A percentile compares a stretch with the other conserved stretches of the same genome.
These are phyloP conservation scores for Sebastes wilsoni DNA, from an alignment of 2,797 vertebrate genomes.

Conservation along the genomic window DNA sequence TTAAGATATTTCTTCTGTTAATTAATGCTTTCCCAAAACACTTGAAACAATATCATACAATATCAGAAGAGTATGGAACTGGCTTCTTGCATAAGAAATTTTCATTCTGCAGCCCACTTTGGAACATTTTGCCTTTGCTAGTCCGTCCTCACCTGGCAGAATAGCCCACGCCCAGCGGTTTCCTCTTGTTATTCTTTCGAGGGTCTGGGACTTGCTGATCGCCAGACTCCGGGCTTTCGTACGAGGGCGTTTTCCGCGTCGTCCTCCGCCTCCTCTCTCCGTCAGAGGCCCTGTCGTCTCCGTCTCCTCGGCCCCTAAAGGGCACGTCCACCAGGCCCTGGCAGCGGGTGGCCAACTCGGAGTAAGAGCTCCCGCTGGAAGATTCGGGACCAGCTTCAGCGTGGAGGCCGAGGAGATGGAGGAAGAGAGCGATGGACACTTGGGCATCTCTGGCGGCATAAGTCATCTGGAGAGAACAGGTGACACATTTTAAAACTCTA, in stretches of 20 bases:
- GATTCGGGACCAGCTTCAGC: slow-evolving; percentile 57
- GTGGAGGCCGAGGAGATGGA: slow-evolving; percentile 86
- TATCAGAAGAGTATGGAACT: neutral
- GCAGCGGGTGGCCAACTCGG: slow-evolving; percentile 83
- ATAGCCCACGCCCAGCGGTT: slow-evolving; percentile 92
- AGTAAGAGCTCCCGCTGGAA: slow-evolving; percentile 67
- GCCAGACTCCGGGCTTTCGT: slow-evolving; percentile 79
- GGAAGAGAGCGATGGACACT: slow-evolving; percentile 92
- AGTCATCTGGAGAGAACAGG: slow-evolving; percentile 78
- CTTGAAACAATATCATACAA: neutral
- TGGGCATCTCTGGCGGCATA: slow-evolving; percentile 96
- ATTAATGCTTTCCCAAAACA: neutral
- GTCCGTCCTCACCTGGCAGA: slow-evolving; percentile 87
- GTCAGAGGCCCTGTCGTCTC: slow-evolving; percentile 76
- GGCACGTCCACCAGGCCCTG: slow-evolving; percentile 91
- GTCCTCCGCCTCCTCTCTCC: slow-evolving; percentile 78
- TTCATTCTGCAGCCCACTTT: neutral
- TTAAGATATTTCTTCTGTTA: too few relatives aligned
- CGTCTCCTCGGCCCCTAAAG: slow-evolving; percentile 83
- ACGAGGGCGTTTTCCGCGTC: slow-evolving; percentile 64
- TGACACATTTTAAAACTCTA: neutral
- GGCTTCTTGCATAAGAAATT: neutral
- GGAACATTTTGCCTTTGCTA: accelerated
- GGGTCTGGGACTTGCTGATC: slow-evolving; percentile 90
- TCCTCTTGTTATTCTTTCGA: slow-evolving; percentile 88